Base-by-base conservation (phyloP, 2,888 invertebrate species). In the Dichetophora obliterata region DNA sequence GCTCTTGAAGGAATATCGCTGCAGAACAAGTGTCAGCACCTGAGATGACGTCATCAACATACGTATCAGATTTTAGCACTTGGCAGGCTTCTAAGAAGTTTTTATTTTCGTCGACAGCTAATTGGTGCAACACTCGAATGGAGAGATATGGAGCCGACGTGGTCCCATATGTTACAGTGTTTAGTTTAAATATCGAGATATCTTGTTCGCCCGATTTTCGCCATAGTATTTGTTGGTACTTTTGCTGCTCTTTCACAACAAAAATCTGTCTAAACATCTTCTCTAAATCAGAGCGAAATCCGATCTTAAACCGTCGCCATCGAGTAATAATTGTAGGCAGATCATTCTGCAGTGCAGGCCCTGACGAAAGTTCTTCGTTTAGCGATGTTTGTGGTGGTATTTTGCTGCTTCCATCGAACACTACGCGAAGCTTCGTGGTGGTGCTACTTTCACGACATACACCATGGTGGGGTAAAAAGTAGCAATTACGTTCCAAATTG, bases 211-310 rank as follows among this genome's bases (percentile, higher is more conserved):
- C 31, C 3, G 31, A 31, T 76, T 57, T 54, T 61, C 77, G 31
- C 79, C 77, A 79, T n/a, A 80, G 37, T 54, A 80, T 77, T 65
- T 70, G 76, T 50, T 79, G 80, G 50, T 63, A 79, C 24, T 74
- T 72, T n/a, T 78, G 80, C 4, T 79, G 78, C 6, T 72, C 57
- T 34, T 71, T 43, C 19, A 31, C 19, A 8, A 79, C 74, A 11
- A 31, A 50, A 22, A 81, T 80, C 31, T 80, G 79, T 0, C 79
- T 52, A 48, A 80, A 81, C 77, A 81, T 81, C 61, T 80, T 78
- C 16, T 77, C 77, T 3, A 81, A 31, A 66, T 81, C 80, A 50
- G 78, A 66, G 6, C 76, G 24, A 61, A 80, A 81, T 0, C 68
- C 78, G 57, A 81, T 70, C 50, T 63, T 52, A 66, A 73, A 76